Percentiles rank a stretch among this genome's conserved stretches.
These are phyloP conservation scores for Sardina pilchardus DNA, from an alignment of 2,113 vertebrate species.

Conservation along the genomic window DNA sequence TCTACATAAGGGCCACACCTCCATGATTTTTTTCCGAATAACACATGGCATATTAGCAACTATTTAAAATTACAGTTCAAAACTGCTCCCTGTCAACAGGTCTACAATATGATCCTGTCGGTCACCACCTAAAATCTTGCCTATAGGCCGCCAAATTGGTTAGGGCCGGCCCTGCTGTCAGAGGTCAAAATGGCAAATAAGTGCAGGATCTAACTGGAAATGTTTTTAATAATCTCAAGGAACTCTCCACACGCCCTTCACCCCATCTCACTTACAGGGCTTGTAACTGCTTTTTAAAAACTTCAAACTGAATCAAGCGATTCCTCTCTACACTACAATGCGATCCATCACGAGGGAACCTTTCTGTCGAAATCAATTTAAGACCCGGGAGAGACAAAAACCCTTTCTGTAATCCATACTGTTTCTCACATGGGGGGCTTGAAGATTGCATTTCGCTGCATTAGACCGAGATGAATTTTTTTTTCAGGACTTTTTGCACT, in stretches of 20 bases:
- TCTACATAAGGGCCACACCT: no score
- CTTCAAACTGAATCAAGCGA: neutral
- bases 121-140: no score
- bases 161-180: no score
- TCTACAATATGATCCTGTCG: neutral
- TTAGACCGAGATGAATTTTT: conserved; percentile 34
- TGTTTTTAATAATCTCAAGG: neutral
- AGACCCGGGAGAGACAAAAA: conserved; percentile 28
- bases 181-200: neutral
- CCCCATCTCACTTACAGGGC: neutral
- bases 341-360: conserved; percentile 42
- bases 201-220: neutral
- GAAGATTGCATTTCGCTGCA: conserved; percentile 50
- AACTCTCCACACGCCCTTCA: neutral
- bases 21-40: no score
- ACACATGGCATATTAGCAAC: neutral
- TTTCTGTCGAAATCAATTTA: conserved; percentile 49
- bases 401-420: conserved; percentile 46
- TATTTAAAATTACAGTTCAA: neutral
- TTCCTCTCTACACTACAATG: neutral
- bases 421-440: conserved; percentile 31
- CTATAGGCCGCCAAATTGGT: no score
- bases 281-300: neutral
- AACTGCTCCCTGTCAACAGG: neutral
- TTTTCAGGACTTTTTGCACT: conserved; percentile 31